Percentiles rank a stretch among this genome's conserved stretches.
These are phyloP conservation scores for Sylvicola fuscatus DNA, from an alignment of 2,888 invertebrate species.

Conservation along the genomic window DNA sequence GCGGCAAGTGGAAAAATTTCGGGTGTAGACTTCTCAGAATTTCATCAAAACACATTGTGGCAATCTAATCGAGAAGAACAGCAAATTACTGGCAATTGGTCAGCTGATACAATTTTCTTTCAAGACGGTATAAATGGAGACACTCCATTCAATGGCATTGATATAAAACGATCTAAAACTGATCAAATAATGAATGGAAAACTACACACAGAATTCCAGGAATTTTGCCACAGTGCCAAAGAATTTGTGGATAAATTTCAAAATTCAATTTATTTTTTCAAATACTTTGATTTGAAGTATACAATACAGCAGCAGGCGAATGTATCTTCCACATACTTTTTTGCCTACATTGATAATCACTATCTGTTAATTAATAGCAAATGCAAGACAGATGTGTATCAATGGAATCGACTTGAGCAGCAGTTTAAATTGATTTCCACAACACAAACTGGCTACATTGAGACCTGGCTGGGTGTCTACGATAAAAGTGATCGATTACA, in stretches of 20 bases:
- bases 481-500: conserved; percentile 12
- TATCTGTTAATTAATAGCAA: conserved; percentile 18
- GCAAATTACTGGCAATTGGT: conserved; percentile 28
- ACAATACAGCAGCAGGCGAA: conserved; percentile 4
- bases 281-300: conserved; percentile 26
- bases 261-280: conserved; percentile 26
- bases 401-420: conserved; percentile 18
- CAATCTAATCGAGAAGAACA: conserved; percentile 17
- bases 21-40: conserved; percentile 25
- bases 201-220: conserved; percentile 12
- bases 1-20: conserved; percentile 13
- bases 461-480: conserved; percentile 23
- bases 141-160: conserved; percentile 17
- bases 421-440: conserved; percentile 14
- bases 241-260: conserved; percentile 14
- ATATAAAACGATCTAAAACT: conserved; percentile 10
- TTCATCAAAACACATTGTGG: conserved; percentile 24
- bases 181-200: conserved; percentile 4
- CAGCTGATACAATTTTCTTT: conserved; percentile 20
- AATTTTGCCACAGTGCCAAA: conserved; percentile 18
- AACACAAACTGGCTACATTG: conserved; percentile 27
- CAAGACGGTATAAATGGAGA: conserved; percentile 17
- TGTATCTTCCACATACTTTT: conserved; percentile 5
- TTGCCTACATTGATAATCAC: conserved; percentile 1
- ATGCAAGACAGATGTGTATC: conserved; percentile 26